phyloP scores from a whole-genome alignment of 2,888 invertebrate genomes.

The Stenurella melanura region DNA sequence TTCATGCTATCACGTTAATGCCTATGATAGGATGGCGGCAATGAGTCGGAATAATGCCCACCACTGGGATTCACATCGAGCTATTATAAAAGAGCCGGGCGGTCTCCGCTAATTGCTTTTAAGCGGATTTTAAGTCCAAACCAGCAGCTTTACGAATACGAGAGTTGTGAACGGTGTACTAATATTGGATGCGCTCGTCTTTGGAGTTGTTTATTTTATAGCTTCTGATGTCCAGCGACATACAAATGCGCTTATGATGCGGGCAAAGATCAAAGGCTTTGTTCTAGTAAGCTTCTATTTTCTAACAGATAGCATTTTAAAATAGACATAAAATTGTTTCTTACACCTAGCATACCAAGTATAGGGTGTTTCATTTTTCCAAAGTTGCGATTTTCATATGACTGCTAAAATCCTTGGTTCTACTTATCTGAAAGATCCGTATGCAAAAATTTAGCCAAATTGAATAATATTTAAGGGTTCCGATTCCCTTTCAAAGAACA shows the following conservation, averaged over 20 bases:
- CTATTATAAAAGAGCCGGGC: slow-evolving; percentile 48
- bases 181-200: slow-evolving; percentile 22
- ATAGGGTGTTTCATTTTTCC: no score
- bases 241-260: slow-evolving; percentile 5
- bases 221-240: slow-evolving; percentile 11
- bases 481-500: no score
- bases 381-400: no score
- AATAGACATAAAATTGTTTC: neutral
- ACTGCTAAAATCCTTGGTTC: no score
- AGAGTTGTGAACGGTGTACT: slow-evolving; percentile 32
- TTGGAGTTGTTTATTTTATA: slow-evolving; percentile 16
- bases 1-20: slow-evolving; percentile 50
- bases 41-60: slow-evolving; percentile 54
- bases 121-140: slow-evolving; percentile 51
- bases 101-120: slow-evolving; percentile 54
- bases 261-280: neutral
- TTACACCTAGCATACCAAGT: no score
- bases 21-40: slow-evolving; percentile 47
- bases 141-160: slow-evolving; percentile 16
- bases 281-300: neutral
- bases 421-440: no score
- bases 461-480: no score
- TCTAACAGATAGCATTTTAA: neutral
- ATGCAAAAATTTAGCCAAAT: no score
- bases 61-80: slow-evolving; percentile 48